A percentile compares a stretch with the other conserved stretches of the same genome.
Conservation (phyloP, 1,140 invertebrate genomes). For the Zaprionus vittiger region DNA sequence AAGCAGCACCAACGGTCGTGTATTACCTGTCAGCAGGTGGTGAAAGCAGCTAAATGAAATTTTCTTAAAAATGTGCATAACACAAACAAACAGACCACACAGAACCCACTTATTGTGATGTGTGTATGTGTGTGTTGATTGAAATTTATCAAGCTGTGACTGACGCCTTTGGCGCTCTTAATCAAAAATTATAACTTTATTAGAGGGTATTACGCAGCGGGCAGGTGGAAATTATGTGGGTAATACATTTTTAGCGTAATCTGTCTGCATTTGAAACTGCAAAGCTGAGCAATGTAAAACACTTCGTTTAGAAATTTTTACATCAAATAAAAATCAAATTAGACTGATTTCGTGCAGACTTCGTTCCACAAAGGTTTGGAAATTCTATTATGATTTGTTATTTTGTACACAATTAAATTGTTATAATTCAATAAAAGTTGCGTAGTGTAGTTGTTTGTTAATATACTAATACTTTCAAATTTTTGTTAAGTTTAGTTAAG, state of each 20-base stretch:
- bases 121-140: neutral
- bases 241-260: neutral
- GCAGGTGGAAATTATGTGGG: neutral
- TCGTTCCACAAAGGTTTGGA: no score
- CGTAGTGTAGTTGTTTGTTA: no score
- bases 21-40: constrained; percentile 38
- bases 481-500: no score
- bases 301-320: neutral
- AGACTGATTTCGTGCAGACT: no score
- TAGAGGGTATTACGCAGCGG: neutral
- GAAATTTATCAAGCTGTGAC: constrained; percentile 23
- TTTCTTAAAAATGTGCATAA: neutral
- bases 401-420: no score
- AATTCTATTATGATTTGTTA: no score
- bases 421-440: no score
- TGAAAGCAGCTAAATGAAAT: constrained; percentile 42
- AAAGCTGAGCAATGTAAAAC: neutral
- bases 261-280: neutral
- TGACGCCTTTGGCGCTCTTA: constrained; percentile 3
- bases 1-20: neutral
- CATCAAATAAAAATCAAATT: no score
- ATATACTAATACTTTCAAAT: no score
- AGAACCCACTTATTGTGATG: neutral
- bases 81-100: constrained; percentile 2
- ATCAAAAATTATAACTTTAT: constrained; percentile 26